phyloP scores from a whole-genome alignment of 2,797 vertebrate species.

The Potorous gilbertii region DNA sequence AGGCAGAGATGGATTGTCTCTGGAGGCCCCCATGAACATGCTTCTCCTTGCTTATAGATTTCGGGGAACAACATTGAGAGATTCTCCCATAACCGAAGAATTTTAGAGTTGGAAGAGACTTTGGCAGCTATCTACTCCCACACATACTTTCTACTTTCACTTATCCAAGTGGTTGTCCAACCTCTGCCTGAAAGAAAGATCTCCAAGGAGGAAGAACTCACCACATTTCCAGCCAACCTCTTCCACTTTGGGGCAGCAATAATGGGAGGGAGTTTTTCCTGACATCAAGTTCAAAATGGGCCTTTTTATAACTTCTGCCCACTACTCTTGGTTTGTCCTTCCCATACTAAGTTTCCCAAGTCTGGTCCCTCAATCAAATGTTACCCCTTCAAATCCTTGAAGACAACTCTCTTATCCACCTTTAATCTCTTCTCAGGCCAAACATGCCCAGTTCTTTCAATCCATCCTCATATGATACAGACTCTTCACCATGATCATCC shows the following conservation, averaged over 20 bases:
- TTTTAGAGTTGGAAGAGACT: background rate
- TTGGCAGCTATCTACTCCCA: background rate
- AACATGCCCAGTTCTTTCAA: background rate
- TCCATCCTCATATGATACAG: background rate
- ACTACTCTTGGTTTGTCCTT: too few species aligned
- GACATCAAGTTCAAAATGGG: background rate
- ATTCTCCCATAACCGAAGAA: background rate
- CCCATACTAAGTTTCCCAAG: background rate
- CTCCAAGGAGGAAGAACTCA: background rate
- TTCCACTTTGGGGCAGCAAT: background rate
- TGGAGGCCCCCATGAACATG: background rate
- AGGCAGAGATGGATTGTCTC: background rate
- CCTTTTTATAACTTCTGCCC: background rate
- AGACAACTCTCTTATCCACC: background rate
- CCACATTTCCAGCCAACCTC: background rate
- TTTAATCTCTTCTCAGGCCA: background rate
- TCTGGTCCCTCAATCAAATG: background rate
- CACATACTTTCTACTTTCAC: background rate
- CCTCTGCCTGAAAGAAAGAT: background rate
- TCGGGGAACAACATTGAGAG: background rate
- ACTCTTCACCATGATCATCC: background rate
- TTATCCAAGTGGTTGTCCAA: background rate
- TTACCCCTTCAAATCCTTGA: background rate
- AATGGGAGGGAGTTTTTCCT: background rate
- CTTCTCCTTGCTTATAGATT: background rate